Base-by-base conservation (phyloP, 1,140 invertebrate genomes). In the Leptinotarsa undecemlineata region DNA sequence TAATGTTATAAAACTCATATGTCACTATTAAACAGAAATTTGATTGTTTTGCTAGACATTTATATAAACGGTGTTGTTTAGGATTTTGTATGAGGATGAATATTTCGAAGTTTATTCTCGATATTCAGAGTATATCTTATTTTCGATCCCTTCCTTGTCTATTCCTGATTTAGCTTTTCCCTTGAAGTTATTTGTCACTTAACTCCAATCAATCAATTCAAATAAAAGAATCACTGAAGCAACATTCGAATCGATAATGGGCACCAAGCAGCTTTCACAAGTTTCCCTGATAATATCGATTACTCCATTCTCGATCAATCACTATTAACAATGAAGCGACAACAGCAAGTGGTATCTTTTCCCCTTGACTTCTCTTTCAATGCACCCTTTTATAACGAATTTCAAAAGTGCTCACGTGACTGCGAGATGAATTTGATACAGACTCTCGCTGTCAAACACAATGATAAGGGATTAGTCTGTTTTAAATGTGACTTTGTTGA, bases 401-500 rank as follows among this genome's bases (percentile, higher is more conserved):
- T 70, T 70, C 47, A 48, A 70, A 70, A 70, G 68, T 70, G 68
- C 57, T 48, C 68, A 70, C 68, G 68, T 60, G 68, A 70, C 68
- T 70, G 11, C 19, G 48, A 70, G 68, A 70, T 70, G 48, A 70
- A 70, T 70, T 48, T 23, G 68, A 70, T 48, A 70, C 68, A 70
- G 68, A 70, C 47, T 70, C 68, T 70, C 19, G 68, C 68, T 70
- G 68, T 70, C 68, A 70, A 70, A 70, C 68, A 57, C 68, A 70
- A 70, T 70, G 20, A 70, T 64, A 21, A 64, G 17, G 63, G 63
- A 64, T 64, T 64, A 64, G 13, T 21, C 26, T 21, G 63, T 23
- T 21, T 23, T 15, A 33, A 64, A 64, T 64, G 63, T 33, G 63
- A 64, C 14, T 64, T 64, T 20, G 20, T 15, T 64, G 14, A 23